Conservation (phyloP, 2,888 invertebrate species). For the Caprella mutica region DNA sequence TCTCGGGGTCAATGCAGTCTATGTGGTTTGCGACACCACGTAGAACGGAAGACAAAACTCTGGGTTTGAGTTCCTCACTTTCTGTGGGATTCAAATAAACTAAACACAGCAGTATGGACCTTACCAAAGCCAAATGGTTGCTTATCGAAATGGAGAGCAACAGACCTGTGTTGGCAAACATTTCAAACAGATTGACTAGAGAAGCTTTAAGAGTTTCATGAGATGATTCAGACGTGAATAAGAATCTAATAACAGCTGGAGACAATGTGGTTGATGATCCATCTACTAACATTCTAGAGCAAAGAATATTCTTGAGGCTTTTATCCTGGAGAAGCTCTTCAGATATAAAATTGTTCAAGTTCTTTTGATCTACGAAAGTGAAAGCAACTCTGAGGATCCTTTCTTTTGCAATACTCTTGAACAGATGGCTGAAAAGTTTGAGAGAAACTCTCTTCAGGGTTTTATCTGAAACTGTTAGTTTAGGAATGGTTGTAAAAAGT, state of each 20-base stretch:
- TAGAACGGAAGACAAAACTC: constrained; percentile 12
- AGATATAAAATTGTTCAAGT: background rate
- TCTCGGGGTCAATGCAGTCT: constrained; percentile 14
- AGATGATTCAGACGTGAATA: background rate
- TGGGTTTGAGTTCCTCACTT: constrained; percentile 4
- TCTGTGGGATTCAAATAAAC: constrained; percentile 15
- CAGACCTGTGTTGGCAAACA: constrained; percentile 21
- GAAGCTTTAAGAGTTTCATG: constrained; percentile 11
- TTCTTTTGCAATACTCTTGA: background rate
- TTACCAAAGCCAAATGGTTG: constrained; percentile 19
- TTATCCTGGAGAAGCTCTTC: background rate
- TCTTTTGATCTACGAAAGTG: background rate
- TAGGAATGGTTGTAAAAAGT: background rate
- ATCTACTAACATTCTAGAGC: background rate
- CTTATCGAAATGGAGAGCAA: constrained; percentile 21
- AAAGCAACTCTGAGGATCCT: background rate
- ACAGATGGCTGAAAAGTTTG: background rate
- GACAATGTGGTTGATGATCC: background rate
- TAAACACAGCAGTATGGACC: constrained; percentile 18
- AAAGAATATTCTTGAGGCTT: background rate
- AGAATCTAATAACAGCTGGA: background rate
- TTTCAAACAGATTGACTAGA: constrained; percentile 14
- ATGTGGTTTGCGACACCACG: constrained; percentile 24
- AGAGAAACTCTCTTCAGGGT: background rate
- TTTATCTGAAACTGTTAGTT: background rate